Percentiles rank a stretch among this genome's conserved stretches.
Evolutionary conservation across 2,888 invertebrate species (phyloP).

Genomic region (Oscheius sp.): DNA sequence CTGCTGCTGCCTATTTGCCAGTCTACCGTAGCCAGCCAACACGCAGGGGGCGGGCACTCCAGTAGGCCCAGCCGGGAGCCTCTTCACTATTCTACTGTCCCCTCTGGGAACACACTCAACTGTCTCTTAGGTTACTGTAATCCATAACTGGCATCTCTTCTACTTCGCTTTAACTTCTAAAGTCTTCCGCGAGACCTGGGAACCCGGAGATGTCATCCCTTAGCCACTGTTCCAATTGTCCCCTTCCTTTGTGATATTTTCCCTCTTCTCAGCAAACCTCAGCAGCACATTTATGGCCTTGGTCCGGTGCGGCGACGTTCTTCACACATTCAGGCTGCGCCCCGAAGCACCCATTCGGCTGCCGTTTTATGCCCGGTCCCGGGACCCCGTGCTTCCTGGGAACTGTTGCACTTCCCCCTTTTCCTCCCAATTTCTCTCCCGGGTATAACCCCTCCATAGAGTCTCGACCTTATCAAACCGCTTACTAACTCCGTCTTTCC

Average conservation of each 20-base stretch:
- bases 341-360: conserved; percentile 34
- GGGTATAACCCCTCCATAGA: background rate
- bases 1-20: background rate
- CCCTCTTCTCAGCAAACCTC: conserved; percentile 8
- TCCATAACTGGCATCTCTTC: too few species aligned
- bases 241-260: background rate
- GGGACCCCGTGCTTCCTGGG: conserved; percentile 5
- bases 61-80: conserved; percentile 3
- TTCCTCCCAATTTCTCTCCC: background rate
- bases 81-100: conserved; percentile 3
- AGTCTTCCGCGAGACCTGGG: too few species aligned
- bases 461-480: too few species aligned
- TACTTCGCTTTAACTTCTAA: too few species aligned
- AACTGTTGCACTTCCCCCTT: conserved; percentile 2
- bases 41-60: background rate
- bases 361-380: conserved; percentile 31
- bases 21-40: background rate
- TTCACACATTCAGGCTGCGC: conserved; percentile 28
- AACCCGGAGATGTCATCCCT: background rate
- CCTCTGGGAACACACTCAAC: too few species aligned
- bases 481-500: too few species aligned
- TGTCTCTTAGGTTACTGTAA: background rate
- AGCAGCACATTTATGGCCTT: conserved; percentile 24
- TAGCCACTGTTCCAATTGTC: background rate
- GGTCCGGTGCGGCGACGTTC: conserved; percentile 5